These are phyloP conservation scores for Perithous albicinctus DNA, from an alignment of 2,888 invertebrate species.

Conservation along the genomic window DNA sequence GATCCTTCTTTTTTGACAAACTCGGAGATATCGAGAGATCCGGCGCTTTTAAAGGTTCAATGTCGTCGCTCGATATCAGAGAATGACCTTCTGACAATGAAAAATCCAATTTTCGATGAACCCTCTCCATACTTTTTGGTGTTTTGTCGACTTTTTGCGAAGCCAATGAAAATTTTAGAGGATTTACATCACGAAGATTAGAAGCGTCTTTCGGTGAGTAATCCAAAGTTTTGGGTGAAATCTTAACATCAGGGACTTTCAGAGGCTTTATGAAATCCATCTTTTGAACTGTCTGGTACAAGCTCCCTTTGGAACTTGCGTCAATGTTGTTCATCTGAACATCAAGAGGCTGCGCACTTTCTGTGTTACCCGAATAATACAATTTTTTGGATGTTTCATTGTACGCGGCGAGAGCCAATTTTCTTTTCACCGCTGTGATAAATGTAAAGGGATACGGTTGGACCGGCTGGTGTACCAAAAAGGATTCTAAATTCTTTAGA, in stretches of 20 bases:
- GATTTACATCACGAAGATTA: conserved; percentile 73
- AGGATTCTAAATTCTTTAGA: conserved; percentile 59
- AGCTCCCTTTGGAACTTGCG: conserved; percentile 55
- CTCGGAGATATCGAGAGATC: conserved; percentile 78
- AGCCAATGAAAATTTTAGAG: conserved; percentile 70
- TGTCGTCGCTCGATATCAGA: conserved; percentile 77
- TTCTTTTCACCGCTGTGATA: conserved; percentile 87
- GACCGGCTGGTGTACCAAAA: conserved; percentile 77
- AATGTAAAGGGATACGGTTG: conserved; percentile 87
- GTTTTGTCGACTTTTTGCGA: conserved; percentile 73
- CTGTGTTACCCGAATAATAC: conserved; percentile 48
- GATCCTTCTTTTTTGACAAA: conserved; percentile 80
- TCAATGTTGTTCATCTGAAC: conserved; percentile 21
- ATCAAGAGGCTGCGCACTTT: conserved; percentile 43
- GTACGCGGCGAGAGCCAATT: conserved; percentile 82
- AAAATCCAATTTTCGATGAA: conserved; percentile 81
- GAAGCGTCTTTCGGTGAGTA: conserved; percentile 78
- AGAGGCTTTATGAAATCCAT: conserved; percentile 82
- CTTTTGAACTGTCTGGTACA: conserved; percentile 70
- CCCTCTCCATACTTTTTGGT: conserved; percentile 76
- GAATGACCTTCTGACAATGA: conserved; percentile 78
- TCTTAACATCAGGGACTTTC: conserved; percentile 83
- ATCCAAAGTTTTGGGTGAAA: conserved; percentile 80
- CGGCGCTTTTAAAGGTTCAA: conserved; percentile 80
- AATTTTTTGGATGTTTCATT: conserved; percentile 71